Evolutionary conservation across 2,113 vertebrate genomes (phyloP).

Genomic region (Hemiscyllium ocellatum): DNA sequence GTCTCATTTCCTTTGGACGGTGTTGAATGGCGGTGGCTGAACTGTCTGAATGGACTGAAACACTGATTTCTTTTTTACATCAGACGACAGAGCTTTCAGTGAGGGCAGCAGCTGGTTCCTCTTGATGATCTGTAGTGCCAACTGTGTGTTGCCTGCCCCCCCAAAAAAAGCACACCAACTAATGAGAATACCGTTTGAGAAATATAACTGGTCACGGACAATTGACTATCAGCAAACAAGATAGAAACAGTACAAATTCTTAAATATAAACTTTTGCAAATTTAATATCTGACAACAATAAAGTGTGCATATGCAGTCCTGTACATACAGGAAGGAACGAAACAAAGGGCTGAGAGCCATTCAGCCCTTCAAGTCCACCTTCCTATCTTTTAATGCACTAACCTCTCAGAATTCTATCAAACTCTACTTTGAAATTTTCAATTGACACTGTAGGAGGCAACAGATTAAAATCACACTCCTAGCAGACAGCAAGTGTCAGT

Average conservation of each 20-base stretch:
- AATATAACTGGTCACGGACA: background rate
- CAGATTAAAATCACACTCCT: background rate
- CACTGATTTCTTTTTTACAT: slow-evolving; percentile 73
- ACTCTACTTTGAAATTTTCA: background rate
- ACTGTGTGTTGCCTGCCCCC: slow-evolving; percentile 80
- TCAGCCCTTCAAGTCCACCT: too few species aligned
- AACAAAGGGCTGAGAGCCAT: background rate
- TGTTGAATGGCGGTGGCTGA: slow-evolving; percentile 79
- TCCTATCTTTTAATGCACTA: background rate
- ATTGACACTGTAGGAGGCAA: background rate
- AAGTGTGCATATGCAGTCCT: background rate
- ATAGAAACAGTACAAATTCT: background rate
- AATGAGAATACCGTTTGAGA: background rate
- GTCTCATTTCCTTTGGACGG: slow-evolving; percentile 84
- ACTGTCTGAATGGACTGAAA: slow-evolving; percentile 73
- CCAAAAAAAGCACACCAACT: background rate
- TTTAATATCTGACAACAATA: background rate
- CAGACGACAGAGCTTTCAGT: slow-evolving; percentile 66
- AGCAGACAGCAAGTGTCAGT: background rate
- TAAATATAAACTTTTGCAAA: background rate
- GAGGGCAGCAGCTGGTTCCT: slow-evolving; percentile 89
- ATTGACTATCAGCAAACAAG: background rate
- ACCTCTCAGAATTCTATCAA: background rate
- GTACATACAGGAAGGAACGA: background rate
- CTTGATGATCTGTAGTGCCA: slow-evolving; percentile 98